Conservation (phyloP, 2,888 invertebrate genomes). For the Cantharis flavilabris region DNA sequence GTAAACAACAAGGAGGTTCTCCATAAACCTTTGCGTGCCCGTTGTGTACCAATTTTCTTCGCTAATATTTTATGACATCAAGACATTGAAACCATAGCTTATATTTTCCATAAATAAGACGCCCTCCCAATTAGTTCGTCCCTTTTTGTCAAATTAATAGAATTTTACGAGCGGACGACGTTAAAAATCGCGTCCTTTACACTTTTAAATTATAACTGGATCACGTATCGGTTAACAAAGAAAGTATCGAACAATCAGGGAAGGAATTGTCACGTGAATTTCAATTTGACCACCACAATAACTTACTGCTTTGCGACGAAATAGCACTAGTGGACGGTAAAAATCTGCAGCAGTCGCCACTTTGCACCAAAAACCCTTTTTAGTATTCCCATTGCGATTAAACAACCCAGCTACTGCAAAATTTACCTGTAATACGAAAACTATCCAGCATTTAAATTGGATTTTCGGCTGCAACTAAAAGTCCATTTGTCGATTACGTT, state of each 20-base stretch:
- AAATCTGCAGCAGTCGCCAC: slow-evolving; percentile 28
- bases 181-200: neutral
- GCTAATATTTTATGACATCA: slow-evolving; percentile 11
- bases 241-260: slow-evolving; percentile 15
- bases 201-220: neutral
- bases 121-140: too few relatives aligned
- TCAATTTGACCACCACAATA: slow-evolving; percentile 28
- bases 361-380: slow-evolving; percentile 26
- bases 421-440: slow-evolving; percentile 19
- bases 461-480: neutral
- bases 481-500: neutral
- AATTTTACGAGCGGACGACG: neutral
- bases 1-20: slow-evolving; percentile 23
- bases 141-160: neutral
- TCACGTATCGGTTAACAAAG: slow-evolving; percentile 2
- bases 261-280: slow-evolving; percentile 23
- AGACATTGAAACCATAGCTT: neutral
- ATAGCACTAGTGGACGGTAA: slow-evolving; percentile 13
- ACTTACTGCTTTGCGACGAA: slow-evolving; percentile 24
- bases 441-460: slow-evolving; percentile 11
- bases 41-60: slow-evolving; percentile 17
- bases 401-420: slow-evolving; percentile 1
- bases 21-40: slow-evolving; percentile 18
- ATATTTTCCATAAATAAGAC: neutral
- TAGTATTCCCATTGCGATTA: slow-evolving; percentile 22